A percentile compares a stretch with the other conserved stretches of the same genome.
Evolutionary conservation across 2,797 vertebrate genomes (phyloP).

Genomic region (Phoeniculus purpureus): DNA sequence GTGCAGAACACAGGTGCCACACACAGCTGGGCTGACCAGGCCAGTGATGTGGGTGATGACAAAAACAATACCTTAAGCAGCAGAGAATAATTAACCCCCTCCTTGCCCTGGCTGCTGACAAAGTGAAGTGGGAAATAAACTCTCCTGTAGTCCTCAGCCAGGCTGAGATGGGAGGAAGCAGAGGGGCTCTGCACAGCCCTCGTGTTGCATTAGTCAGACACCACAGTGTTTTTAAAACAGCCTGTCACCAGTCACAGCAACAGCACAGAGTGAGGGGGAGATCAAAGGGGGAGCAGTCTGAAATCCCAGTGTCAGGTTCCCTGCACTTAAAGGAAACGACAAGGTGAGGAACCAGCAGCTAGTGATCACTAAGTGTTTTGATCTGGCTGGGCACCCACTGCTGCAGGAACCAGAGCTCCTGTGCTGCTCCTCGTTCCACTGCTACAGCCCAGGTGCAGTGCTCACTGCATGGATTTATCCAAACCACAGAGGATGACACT

Average conservation of each 20-base stretch:
- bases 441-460: background rate
- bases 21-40: background rate
- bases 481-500: background rate
- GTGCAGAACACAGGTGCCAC: background rate
- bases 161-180: background rate
- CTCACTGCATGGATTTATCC: background rate
- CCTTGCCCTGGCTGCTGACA: background rate
- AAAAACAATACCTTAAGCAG: background rate
- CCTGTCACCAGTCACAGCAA: background rate
- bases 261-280: background rate
- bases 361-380: background rate
- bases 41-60: background rate
- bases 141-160: background rate
- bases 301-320: background rate
- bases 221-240: background rate
- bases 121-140: background rate
- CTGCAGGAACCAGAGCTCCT: background rate
- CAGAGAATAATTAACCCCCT: background rate
- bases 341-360: background rate
- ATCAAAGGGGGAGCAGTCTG: background rate
- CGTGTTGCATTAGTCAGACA: background rate
- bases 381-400: background rate
- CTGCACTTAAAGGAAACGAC: background rate
- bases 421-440: accelerated
- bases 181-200: background rate